Evolutionary conservation across 1,140 invertebrate species (phyloP), one percentile per base, ranked within the genome.

Genomic region (Atta colombica): DNA sequence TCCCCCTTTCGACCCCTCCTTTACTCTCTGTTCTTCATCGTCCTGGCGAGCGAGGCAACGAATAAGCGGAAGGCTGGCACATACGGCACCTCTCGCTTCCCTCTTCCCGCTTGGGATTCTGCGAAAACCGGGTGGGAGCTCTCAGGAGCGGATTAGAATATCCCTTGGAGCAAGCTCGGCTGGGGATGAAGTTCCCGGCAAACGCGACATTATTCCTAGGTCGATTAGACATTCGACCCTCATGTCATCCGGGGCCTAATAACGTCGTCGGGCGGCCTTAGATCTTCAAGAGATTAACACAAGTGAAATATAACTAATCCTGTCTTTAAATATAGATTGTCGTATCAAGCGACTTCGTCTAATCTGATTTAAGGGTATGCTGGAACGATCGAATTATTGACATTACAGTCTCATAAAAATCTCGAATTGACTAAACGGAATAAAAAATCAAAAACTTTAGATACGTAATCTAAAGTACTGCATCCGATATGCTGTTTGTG

Each of bases 141-240:
- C 74, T 77, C 31, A 53, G 53, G 77, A 88, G 75, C 82, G 89
- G 91, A 93, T 93, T 93, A 91, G 89, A 92, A 92, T 93, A 91
- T 85, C 90, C 88, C 80, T 85, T 82, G 85, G 69, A 77, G 87
- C 51, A 60, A 63, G 60, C 68, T 49, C 61, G 39, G 39, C 28
- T 51, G 25, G 28, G 25, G 77, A 75, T 58, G 45, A 89, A 90
- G 69, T 87, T 89, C 74, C 69, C 10, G 66, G 55, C 74, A 61
- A 53, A 51, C 78, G 58, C 66, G 75, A 86, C 77, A 82, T 89
- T 87, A 90, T 89, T 86, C 86, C 71, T 25, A 35, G 77, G 65
- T 85, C 86, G 86, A 88, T 88, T 90, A 87, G 77, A 85, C 69
- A 18, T 75, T 28, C 86, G 61, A 84, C 66, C 72, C 72, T 69